phyloP scores from a whole-genome alignment of 30 jellyfish, hydroid and myxozoan genomes.

The Nemopilema nomurai region DNA sequence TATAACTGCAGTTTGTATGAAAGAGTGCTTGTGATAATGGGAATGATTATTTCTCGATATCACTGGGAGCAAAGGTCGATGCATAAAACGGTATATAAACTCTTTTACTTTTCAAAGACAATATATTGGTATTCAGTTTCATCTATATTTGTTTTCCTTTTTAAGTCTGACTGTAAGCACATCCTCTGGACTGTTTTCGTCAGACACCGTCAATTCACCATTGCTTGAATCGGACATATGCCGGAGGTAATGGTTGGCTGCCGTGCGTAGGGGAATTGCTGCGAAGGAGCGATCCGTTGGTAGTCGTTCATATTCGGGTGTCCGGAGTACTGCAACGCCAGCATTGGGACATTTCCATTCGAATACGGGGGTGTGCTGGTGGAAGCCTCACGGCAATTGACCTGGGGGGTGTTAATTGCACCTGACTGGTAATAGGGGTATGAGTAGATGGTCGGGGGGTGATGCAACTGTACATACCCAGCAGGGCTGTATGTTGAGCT shows the following conservation, averaged over 20 bases:
- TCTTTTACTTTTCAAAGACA: too few species aligned
- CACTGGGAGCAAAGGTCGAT: too few species aligned
- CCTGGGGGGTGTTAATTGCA: constrained; percentile 23
- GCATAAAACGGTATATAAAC: too few species aligned
- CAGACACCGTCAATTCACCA: constrained; percentile 28
- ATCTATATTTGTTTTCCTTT: constrained; percentile 28
- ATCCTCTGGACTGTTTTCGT: constrained; percentile 33
- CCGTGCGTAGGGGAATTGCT: constrained; percentile 39
- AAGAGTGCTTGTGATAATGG: too few species aligned
- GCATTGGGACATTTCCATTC: constrained; percentile 47
- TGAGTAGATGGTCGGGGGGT: constrained; percentile 38
- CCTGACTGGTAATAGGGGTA: constrained; percentile 28
- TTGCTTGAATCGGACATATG: constrained; percentile 50
- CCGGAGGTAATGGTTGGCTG: constrained; percentile 49
- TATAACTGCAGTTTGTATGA: too few species aligned
- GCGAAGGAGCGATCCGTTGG: constrained; percentile 44
- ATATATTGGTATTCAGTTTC: too few species aligned
- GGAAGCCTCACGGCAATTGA: constrained; percentile 48
- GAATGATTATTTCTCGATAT: too few species aligned
- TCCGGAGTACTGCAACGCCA: constrained; percentile 54
- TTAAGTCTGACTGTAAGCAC: constrained; percentile 25
- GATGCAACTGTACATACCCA: constrained; percentile 51
- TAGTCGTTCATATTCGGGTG: constrained; percentile 31
- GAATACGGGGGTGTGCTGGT: constrained; percentile 64
- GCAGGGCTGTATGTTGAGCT: constrained; percentile 56